A percentile compares a stretch with the other conserved stretches of the same genome.
phyloP scores from a whole-genome alignment of 2,888 invertebrate genomes.

The Folsomia candida region DNA sequence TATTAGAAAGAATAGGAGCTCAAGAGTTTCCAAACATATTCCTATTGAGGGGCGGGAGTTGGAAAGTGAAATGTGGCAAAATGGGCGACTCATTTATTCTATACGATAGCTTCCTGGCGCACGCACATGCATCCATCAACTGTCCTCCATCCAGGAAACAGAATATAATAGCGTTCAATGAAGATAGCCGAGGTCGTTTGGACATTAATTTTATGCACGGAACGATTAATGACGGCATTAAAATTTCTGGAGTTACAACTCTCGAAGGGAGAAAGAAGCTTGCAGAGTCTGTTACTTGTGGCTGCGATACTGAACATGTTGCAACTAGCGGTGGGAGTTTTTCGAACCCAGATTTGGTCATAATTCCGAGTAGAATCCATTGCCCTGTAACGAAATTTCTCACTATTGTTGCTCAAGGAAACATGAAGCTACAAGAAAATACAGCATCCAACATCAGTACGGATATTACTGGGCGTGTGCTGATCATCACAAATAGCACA shows the following conservation, averaged over 20 bases:
- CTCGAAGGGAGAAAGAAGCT: not conserved
- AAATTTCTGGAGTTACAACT: not conserved
- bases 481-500: too few relatives aligned
- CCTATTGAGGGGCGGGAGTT: not conserved
- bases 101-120: not conserved
- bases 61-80: not conserved
- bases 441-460: too few relatives aligned
- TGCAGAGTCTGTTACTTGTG: not conserved
- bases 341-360: not conserved
- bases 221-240: not conserved
- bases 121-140: not conserved
- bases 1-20: not conserved
- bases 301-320: not conserved
- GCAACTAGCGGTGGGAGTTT: not conserved
- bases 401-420: too few relatives aligned
- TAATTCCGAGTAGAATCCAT: not conserved
- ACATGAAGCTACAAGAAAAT: too few relatives aligned
- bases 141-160: not conserved
- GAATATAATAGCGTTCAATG: not conserved
- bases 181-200: not conserved
- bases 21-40: not conserved
- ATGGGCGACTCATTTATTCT: not conserved
- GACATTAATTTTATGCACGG: not conserved
- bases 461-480: too few relatives aligned
- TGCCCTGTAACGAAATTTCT: not conserved